phyloP scores from a whole-genome alignment of 1,140 invertebrate species.

The Conopomorpha cramerella region DNA sequence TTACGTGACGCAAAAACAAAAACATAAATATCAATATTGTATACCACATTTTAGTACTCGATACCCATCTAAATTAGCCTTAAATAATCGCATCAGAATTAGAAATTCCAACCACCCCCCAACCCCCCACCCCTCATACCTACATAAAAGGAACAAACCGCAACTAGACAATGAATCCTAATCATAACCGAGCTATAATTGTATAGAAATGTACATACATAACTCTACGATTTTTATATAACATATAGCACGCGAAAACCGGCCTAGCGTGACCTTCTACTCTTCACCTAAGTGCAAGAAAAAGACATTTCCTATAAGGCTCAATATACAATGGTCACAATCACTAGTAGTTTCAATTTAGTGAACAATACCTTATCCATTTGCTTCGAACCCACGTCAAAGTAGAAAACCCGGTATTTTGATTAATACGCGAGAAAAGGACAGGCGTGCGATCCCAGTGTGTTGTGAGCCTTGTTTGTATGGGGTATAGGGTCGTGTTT shows the following conservation, averaged over 20 bases:
- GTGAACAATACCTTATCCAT: constrained; percentile 59
- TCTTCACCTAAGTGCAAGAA: too few species aligned
- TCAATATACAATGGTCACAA: constrained; percentile 22
- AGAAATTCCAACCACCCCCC: too few species aligned
- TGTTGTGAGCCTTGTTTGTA: constrained; percentile 19
- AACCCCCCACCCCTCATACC: too few species aligned
- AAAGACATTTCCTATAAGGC: constrained; percentile 21
- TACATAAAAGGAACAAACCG: too few species aligned
- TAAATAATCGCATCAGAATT: too few species aligned
- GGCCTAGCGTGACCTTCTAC: too few species aligned
- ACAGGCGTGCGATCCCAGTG: constrained; percentile 16
- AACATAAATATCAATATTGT: too few species aligned
- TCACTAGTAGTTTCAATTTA: constrained; percentile 57
- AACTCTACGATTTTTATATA: too few species aligned
- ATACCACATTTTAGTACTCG: too few species aligned
- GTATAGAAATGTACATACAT: neutral
- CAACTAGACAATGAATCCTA: neutral
- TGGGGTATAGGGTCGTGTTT: constrained; percentile 24
- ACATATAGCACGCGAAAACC: too few species aligned
- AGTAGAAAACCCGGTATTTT: constrained; percentile 57
- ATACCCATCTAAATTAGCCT: too few species aligned
- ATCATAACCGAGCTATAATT: neutral
- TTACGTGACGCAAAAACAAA: too few species aligned
- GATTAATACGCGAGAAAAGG: constrained; percentile 58
- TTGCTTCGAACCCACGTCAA: constrained; percentile 56